These are phyloP conservation scores for Pseudeuparius sepicola DNA, from an alignment of 2,888 invertebrate genomes.

Conservation along the genomic window DNA sequence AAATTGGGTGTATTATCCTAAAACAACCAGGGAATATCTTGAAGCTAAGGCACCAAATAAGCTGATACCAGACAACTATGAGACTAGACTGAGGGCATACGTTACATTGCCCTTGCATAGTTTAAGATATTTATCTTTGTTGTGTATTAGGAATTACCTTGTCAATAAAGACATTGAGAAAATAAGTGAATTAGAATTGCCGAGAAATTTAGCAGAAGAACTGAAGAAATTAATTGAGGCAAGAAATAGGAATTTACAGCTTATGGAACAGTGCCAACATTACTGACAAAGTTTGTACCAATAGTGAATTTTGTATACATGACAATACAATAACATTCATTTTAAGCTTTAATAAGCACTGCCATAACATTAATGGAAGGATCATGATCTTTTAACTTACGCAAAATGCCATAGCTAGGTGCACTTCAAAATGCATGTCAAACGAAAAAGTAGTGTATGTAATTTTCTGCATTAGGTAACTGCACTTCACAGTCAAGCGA, in stretches of 20 bases:
- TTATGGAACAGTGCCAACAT: no score
- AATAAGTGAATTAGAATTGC: slow-evolving; percentile 39
- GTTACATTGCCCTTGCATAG: slow-evolving; percentile 45
- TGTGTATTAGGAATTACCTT: slow-evolving; percentile 40
- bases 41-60: slow-evolving; percentile 21
- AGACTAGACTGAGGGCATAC: slow-evolving; percentile 38
- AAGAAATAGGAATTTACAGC: slow-evolving; percentile 20
- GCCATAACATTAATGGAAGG: no score
- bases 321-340: no score
- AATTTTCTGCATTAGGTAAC: no score
- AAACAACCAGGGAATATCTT: slow-evolving; percentile 32
- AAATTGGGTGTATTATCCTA: slow-evolving; percentile 39
- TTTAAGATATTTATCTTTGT: slow-evolving; percentile 40
- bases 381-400: no score
- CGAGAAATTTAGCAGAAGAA: slow-evolving; percentile 38
- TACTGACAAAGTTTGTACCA: no score
- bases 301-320: no score
- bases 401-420: no score
- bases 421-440: no score
- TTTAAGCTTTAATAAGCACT: no score
- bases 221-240: slow-evolving; percentile 30
- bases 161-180: slow-evolving; percentile 31
- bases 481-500: no score
- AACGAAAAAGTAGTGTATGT: no score
- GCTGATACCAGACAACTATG: slow-evolving; percentile 22